Conservation (phyloP, 2,113 vertebrate genomes). For the Sialia sialis region DNA sequence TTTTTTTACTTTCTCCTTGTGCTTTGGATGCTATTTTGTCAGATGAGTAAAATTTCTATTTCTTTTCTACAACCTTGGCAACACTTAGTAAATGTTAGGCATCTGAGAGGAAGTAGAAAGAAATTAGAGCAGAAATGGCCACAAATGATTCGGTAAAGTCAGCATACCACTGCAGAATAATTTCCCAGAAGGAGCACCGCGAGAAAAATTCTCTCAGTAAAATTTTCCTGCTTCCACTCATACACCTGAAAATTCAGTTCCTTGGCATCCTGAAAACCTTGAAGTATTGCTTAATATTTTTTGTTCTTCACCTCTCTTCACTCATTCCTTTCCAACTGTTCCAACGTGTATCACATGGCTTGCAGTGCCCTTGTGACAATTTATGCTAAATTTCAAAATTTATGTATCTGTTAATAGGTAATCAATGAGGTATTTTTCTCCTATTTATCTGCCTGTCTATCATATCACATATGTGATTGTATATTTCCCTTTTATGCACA, state of each 20-base stretch:
- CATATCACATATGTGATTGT: not conserved
- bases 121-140: not conserved
- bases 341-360: not conserved
- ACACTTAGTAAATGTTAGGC: not conserved
- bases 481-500: not conserved
- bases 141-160: not conserved
- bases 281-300: not conserved
- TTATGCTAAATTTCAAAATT: not conserved
- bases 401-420: too few relatives aligned
- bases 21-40: not conserved
- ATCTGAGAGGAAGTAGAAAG: not conserved
- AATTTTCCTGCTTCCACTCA: not conserved
- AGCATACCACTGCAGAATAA: not conserved
- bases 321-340: not conserved
- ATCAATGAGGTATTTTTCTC: not conserved
- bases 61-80: not conserved
- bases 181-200: not conserved
- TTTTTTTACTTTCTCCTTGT: not conserved
- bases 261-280: not conserved
- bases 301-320: not conserved
- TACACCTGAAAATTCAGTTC: not conserved
- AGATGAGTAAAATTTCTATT: rapidly evolving
- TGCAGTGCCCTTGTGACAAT: not conserved
- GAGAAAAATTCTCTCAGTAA: not conserved
- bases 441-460: not conserved